Conservation (phyloP, 2,113 vertebrate species). For the Rhinolophus sinicus region DNA sequence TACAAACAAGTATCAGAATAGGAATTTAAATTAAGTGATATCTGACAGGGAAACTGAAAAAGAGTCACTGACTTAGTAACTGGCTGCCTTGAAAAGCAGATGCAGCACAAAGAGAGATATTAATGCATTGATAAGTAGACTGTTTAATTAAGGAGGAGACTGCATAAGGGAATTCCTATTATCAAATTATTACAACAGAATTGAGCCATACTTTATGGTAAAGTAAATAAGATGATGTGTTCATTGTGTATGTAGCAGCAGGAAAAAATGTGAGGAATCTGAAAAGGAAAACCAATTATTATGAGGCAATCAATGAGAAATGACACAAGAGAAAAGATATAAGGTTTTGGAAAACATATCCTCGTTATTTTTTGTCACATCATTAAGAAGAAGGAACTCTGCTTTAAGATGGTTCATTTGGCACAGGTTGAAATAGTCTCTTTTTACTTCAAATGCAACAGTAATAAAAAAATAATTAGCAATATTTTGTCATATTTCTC, state of each 20-base stretch:
- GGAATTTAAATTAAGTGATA: neutral
- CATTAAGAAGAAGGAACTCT: neutral
- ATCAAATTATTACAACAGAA: neutral
- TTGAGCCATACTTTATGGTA: constrained; percentile 17
- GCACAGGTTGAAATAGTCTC: neutral
- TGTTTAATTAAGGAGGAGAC: neutral
- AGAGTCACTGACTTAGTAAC: neutral
- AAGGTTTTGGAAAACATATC: neutral
- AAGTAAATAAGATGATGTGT: neutral
- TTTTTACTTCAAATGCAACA: neutral
- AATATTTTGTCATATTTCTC: neutral
- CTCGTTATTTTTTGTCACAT: neutral
- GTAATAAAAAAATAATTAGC: neutral
- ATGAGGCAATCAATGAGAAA: neutral
- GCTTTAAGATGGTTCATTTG: neutral
- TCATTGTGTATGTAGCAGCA: neutral
- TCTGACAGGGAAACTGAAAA: neutral
- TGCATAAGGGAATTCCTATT: neutral
- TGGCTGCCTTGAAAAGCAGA: neutral
- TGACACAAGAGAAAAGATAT: neutral
- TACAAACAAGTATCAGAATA: neutral
- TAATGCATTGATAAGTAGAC: neutral
- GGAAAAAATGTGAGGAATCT: neutral
- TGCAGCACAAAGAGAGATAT: neutral
- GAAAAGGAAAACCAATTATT: neutral